phyloP scores from a whole-genome alignment of 2,113 vertebrate species.

The Pseudorasbora parva region DNA sequence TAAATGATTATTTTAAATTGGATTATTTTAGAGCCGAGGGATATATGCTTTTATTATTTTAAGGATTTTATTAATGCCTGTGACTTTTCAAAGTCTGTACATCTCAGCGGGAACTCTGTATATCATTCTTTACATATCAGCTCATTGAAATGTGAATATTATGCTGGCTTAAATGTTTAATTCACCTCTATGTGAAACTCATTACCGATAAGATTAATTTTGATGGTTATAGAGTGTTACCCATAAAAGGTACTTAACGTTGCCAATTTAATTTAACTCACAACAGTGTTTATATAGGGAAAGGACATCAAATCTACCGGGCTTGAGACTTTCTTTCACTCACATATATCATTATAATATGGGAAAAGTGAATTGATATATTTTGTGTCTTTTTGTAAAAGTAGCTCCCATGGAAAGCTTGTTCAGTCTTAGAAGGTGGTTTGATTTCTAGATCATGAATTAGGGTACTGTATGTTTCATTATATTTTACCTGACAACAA shows the following conservation, averaged over 20 bases:
- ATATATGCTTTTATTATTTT: not conserved
- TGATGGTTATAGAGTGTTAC: not conserved
- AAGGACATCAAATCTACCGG: not conserved
- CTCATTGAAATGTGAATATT: not conserved
- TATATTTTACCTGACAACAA: conserved; percentile 1
- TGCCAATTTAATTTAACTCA: not conserved
- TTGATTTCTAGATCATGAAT: conserved; percentile 55
- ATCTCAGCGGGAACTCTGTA: not conserved
- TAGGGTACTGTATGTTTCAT: conserved; percentile 65
- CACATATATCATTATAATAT: not conserved
- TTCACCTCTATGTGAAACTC: not conserved
- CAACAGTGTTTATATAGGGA: not conserved
- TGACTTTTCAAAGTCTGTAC: not conserved
- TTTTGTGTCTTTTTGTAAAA: conserved; percentile 43
- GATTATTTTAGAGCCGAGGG: not conserved
- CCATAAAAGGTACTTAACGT: not conserved
- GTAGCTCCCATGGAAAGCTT: conserved; percentile 59
- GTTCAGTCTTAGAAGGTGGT: conserved; percentile 48
- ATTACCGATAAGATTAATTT: not conserved
- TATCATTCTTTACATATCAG: not conserved
- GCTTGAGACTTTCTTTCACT: not conserved
- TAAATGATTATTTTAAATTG: too few species aligned
- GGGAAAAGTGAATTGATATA: not conserved
- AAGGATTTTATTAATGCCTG: not conserved
- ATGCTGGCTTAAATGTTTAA: not conserved